These are phyloP conservation scores for Harpagifer antarcticus DNA, from an alignment of 2,797 vertebrate genomes.

Conservation along the genomic window DNA sequence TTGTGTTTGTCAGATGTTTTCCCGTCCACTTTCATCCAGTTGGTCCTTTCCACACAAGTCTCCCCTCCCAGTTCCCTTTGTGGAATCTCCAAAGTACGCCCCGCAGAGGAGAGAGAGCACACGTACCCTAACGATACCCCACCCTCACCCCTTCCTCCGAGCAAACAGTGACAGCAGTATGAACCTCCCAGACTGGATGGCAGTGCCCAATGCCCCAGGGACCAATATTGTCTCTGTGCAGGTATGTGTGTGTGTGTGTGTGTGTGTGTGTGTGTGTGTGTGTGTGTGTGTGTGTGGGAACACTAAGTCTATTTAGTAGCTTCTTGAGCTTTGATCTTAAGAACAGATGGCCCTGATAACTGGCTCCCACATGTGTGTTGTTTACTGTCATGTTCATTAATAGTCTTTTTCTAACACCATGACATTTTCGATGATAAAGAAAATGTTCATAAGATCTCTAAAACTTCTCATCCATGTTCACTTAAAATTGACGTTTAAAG, in stretches of 20 bases:
- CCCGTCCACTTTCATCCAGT: conserved; percentile 45
- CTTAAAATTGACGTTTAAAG: neutral
- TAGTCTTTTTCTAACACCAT: too few species aligned
- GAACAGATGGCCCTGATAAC: neutral
- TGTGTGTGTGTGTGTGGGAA: neutral
- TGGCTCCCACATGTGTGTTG: too few species aligned
- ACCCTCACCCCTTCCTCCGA: conserved; percentile 90
- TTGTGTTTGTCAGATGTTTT: conserved; percentile 50
- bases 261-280: conserved; percentile 6
- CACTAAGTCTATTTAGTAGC: neutral
- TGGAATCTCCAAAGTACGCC: conserved; percentile 93
- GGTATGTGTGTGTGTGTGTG: conserved; percentile 61
- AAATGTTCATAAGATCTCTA: neutral
- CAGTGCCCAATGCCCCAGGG: conserved; percentile 82
- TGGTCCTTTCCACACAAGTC: conserved; percentile 52
- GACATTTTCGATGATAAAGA: neutral
- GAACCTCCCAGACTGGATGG: conserved; percentile 93
- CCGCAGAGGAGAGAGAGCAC: conserved; percentile 88
- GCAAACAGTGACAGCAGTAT: conserved; percentile 96
- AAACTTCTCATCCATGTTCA: neutral
- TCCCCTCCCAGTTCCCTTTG: conserved; percentile 88
- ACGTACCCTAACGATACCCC: conserved; percentile 85
- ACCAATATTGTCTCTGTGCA: conserved; percentile 88
- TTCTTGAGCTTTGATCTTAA: too few species aligned
- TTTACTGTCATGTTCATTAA: too few species aligned